Evolutionary conservation across 2,113 vertebrate species (phyloP).

Genomic region (Saccopteryx leptura): DNA sequence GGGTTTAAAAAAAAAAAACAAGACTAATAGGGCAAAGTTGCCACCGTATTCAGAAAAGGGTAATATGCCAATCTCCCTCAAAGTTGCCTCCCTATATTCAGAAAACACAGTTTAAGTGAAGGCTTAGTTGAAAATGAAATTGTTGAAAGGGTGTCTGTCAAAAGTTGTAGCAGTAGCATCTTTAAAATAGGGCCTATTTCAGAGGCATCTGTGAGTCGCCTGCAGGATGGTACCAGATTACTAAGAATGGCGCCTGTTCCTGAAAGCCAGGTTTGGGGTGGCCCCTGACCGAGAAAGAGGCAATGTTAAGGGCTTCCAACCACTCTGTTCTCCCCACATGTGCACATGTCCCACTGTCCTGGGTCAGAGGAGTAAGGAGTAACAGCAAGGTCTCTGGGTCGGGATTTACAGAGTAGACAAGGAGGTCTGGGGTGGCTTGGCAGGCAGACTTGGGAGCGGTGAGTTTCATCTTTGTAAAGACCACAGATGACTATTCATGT

Average conservation of each 20-base stretch:
- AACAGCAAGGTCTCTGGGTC: background rate
- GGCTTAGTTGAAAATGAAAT: background rate
- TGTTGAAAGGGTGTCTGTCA: background rate
- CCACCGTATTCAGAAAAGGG: background rate
- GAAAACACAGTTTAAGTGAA: background rate
- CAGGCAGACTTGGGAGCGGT: background rate
- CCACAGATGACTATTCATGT: background rate
- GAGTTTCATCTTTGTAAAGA: background rate
- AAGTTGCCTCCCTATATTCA: background rate
- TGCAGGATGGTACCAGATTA: background rate
- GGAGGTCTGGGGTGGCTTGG: background rate
- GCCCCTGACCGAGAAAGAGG: background rate
- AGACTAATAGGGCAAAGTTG: background rate
- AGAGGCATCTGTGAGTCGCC: background rate
- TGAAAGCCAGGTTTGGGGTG: background rate
- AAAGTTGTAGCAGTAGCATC: background rate
- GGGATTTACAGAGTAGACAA: too few species aligned
- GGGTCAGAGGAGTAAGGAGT: background rate
- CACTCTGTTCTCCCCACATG: background rate
- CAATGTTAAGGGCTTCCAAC: background rate
- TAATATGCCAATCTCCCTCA: background rate
- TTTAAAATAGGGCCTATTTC: background rate
- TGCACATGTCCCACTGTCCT: background rate
- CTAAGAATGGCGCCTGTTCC: accelerated
- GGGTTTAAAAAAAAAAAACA: background rate